Percentiles rank a stretch among this genome's conserved stretches.
Evolutionary conservation across 2,113 vertebrate genomes (phyloP).

Genomic region (Beaufortia kweichowensis): DNA sequence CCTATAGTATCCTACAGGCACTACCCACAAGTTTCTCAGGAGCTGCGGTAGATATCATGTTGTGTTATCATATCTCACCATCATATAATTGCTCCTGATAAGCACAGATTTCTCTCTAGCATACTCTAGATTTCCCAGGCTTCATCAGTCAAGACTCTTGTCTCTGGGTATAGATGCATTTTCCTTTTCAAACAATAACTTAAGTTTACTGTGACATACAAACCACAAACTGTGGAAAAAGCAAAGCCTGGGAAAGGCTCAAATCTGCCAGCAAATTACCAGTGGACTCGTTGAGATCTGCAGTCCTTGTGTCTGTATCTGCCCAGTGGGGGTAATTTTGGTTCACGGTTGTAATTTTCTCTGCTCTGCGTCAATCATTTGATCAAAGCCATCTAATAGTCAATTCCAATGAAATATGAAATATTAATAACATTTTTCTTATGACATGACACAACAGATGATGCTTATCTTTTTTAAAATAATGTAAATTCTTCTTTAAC

Average conservation of each 20-base stretch:
- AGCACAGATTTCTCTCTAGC: constrained; percentile 48
- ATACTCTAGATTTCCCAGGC: constrained; percentile 52
- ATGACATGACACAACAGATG: too few species aligned
- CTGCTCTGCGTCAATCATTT: too few species aligned
- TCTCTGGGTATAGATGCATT: constrained; percentile 45
- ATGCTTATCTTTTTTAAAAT: too few species aligned
- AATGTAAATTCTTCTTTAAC: too few species aligned
- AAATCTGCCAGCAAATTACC: constrained; percentile 49
- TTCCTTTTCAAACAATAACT: constrained; percentile 30
- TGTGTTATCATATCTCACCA: constrained; percentile 36
- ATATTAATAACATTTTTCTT: too few species aligned
- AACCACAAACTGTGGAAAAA: constrained; percentile 62
- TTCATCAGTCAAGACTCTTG: constrained; percentile 42
- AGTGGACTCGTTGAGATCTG: constrained; percentile 41
- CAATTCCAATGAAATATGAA: too few species aligned
- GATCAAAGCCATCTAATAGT: too few species aligned
- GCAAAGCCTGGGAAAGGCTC: constrained; percentile 66
- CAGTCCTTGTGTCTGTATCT: constrained; percentile 32
- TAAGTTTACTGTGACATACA: constrained; percentile 56
- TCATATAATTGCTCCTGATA: constrained; percentile 50
- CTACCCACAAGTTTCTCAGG: constrained; percentile 42
- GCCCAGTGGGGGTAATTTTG: constrained; percentile 38
- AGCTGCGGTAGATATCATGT: constrained; percentile 40
- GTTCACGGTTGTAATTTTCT: too few species aligned
- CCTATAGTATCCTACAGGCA: constrained; percentile 22